A percentile compares a stretch with the other conserved stretches of the same genome.
phyloP scores from a whole-genome alignment of 2,113 vertebrate species.

The Eira barbara region DNA sequence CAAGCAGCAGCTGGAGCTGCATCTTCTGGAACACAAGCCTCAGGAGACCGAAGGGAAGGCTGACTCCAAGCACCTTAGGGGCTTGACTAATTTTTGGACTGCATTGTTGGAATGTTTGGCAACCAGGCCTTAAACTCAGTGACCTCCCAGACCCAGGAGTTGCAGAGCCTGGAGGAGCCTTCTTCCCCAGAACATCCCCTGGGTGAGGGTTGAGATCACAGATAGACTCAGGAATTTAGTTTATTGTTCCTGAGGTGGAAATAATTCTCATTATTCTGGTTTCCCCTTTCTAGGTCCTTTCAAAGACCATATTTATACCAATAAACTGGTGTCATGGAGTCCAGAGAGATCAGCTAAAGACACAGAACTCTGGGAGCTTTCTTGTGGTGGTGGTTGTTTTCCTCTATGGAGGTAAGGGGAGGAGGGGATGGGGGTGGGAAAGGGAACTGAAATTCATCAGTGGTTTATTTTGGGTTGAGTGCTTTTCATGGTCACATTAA shows the following conservation, averaged over 20 bases:
- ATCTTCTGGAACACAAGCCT: slow-evolving; percentile 74
- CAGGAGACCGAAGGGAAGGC: slow-evolving; percentile 68
- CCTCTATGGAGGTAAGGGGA: not conserved
- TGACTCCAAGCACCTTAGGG: slow-evolving; percentile 77
- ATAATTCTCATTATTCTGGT: slow-evolving; percentile 35
- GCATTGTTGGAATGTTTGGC: slow-evolving; percentile 77
- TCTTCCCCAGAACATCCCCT: not conserved
- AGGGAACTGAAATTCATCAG: slow-evolving; percentile 35
- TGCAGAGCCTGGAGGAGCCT: not conserved
- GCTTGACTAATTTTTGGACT: slow-evolving; percentile 78
- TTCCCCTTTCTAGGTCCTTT: not conserved
- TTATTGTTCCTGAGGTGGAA: slow-evolving; percentile 74
- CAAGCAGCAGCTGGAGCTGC: slow-evolving; percentile 63
- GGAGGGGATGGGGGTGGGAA: not conserved
- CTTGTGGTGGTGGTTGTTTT: slow-evolving; percentile 14
- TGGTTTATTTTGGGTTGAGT: slow-evolving; percentile 38
- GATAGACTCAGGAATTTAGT: slow-evolving; percentile 47
- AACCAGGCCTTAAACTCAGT: slow-evolving; percentile 72
- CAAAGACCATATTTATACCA: not conserved
- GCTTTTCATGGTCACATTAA: not conserved
- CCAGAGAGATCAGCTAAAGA: not conserved
- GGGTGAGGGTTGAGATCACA: not conserved
- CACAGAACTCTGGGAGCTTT: not conserved
- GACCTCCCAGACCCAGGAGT: slow-evolving; percentile 42
- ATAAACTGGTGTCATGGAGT: not conserved